phyloP scores from a whole-genome alignment of 2,888 invertebrate species.

The Chironomus tentans region DNA sequence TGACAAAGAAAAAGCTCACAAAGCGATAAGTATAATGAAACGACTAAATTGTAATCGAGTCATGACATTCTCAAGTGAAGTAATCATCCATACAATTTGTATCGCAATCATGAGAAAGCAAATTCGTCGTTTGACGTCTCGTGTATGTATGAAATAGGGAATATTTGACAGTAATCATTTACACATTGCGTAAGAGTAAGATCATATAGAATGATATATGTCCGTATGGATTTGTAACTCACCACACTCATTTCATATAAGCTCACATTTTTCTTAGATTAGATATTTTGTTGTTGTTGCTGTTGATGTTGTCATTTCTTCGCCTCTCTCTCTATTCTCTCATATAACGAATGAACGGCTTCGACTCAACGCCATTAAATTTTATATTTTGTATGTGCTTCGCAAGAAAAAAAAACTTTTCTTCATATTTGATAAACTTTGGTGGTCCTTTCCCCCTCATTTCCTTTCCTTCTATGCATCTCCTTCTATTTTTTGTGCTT shows the following conservation, averaged over 20 bases:
- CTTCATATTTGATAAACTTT: neutral
- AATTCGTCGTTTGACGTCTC: no score
- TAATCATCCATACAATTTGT: neutral
- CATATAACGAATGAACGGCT: neutral
- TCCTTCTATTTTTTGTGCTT: neutral
- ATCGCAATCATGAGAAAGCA: no score
- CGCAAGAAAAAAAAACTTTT: neutral
- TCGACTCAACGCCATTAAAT: slow-evolving; percentile 17
- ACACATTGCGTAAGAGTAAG: neutral
- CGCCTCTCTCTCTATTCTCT: neutral
- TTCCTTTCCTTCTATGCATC: neutral
- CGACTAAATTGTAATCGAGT: neutral
- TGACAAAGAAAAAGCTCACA: no score
- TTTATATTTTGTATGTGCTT: neutral
- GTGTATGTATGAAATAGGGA: neutral
- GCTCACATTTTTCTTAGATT: neutral
- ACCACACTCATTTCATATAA: neutral
- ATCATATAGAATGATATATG: neutral
- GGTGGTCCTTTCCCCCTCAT: neutral
- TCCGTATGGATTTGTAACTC: neutral
- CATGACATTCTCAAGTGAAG: neutral
- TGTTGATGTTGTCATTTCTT: neutral
- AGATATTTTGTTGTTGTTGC: no score
- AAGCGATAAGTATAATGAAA: no score
- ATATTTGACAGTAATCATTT: neutral